Base-by-base conservation (phyloP, 2,888 invertebrate species). In the Autographa pulchrina region DNA sequence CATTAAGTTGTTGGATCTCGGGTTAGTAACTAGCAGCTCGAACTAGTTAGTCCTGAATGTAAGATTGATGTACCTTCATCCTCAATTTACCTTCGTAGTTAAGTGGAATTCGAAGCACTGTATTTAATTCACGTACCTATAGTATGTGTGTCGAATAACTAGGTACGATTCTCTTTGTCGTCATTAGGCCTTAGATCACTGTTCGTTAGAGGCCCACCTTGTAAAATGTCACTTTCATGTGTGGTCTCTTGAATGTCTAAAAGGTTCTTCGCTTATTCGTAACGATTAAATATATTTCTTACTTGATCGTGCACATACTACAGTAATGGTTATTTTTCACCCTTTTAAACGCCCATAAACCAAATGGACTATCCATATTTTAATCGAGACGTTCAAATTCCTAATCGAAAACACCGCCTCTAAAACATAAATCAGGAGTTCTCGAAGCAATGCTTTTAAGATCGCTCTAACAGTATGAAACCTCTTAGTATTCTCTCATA, bases 1-100 rank as follows among this genome's bases (percentile, higher is more conserved):
- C 84, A 85, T 86, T 86, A 84, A 84, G 83, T 87, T 70, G 78
- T 78, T 78, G 78, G 79, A 81, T 81, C 74, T 67, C 59, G 61
- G 73, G 59, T 63, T 68, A 72, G 68, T 80, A 59, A 76, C 63
- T 60, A 68, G 72, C 61, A 68, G 77, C 61, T 59, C 38, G 38
- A 66, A 80, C 77, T 80, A 80, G 68, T 80, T 72, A 52, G 61
- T 76, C 48, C 18, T 56, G 77, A 80, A 72, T 80, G 77, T 80
- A 80, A 76, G 72, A 80, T 72, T 66, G 64, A 72, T 78, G 72
- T 72, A 68, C 80, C 66, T 70, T 56, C 54, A 68, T 73, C 72
- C 68, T 81, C 59, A 62, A 75, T 80, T 77, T 75, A 65, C 77
- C 77, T 80, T 75, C 62, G 66, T 41, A 41, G 64, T 41, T 63